A percentile compares a stretch with the other conserved stretches of the same genome.
Conservation (phyloP, 2,888 invertebrate species). For the Acrobasis repandana region DNA sequence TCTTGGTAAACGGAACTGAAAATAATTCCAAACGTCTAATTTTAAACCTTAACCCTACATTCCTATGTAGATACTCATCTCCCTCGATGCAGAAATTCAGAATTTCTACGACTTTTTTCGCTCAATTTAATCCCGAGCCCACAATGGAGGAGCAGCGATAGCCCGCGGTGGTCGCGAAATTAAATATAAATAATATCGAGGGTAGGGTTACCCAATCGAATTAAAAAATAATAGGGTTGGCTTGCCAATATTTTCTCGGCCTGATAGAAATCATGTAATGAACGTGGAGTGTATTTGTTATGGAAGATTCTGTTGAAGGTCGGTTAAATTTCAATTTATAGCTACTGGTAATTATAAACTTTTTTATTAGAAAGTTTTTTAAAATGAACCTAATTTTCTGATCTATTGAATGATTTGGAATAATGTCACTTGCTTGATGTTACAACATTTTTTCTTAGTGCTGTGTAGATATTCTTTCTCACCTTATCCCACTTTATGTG, state of each 20-base stretch:
- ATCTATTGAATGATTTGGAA: too few relatives aligned
- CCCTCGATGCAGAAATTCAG: background rate
- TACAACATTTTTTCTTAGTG: too few relatives aligned
- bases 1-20: too few relatives aligned
- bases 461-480: too few relatives aligned
- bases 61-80: slow-evolving; percentile 1
- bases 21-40: background rate
- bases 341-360: too few relatives aligned
- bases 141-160: slow-evolving; percentile 21
- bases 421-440: too few relatives aligned
- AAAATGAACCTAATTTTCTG: too few relatives aligned
- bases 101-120: slow-evolving; percentile 18
- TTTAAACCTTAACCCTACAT: background rate
- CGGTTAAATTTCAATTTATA: too few relatives aligned
- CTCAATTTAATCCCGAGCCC: slow-evolving; percentile 22
- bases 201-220: slow-evolving; percentile 55
- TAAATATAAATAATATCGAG: slow-evolving; percentile 66
- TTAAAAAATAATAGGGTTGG: slow-evolving; percentile 61
- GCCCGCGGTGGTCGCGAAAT: slow-evolving; percentile 51
- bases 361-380: too few relatives aligned
- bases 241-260: slow-evolving; percentile 34
- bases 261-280: slow-evolving; percentile 10
- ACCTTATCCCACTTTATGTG: too few relatives aligned
- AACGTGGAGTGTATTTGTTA: background rate
- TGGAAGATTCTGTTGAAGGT: background rate